These are phyloP conservation scores for Drosophila sucinea DNA, from an alignment of 1,140 invertebrate species.

Conservation along the genomic window DNA sequence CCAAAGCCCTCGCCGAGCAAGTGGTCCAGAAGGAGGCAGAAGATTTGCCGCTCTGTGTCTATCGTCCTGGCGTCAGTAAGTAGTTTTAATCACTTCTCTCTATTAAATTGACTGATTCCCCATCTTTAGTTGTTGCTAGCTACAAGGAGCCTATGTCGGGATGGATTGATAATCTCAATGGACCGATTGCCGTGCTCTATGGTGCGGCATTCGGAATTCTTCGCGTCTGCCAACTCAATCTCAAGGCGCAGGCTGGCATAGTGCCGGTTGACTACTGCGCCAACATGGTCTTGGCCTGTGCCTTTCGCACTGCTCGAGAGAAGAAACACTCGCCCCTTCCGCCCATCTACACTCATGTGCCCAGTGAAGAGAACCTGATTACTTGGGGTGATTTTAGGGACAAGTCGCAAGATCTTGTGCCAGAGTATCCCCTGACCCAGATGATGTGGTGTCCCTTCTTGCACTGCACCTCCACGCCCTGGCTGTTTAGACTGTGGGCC, in stretches of 20 bases:
- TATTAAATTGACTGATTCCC: not conserved
- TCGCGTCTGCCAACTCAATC: constrained; percentile 84
- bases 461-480: constrained; percentile 76
- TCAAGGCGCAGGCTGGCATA: constrained; percentile 87
- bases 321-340: not conserved
- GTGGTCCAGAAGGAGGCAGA: constrained; percentile 86
- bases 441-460: constrained; percentile 84
- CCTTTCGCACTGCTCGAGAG: constrained; percentile 81
- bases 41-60: constrained; percentile 88
- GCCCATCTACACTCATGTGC: constrained; percentile 88
- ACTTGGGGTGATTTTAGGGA: constrained; percentile 86
- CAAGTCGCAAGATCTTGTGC: constrained; percentile 57
- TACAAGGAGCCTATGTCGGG: constrained; percentile 89
- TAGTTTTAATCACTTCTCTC: constrained; percentile 2
- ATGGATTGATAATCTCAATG: constrained; percentile 96
- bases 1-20: constrained; percentile 92
- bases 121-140: constrained; percentile 88
- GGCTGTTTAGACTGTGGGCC: constrained; percentile 82
- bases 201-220: constrained; percentile 89
- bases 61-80: constrained; percentile 89
- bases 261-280: constrained; percentile 92
- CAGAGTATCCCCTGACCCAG: constrained; percentile 67
- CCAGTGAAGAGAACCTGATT: constrained; percentile 86
- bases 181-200: constrained; percentile 90
- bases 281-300: constrained; percentile 89